Percentiles rank a stretch among this genome's conserved stretches.
phyloP scores from a whole-genome alignment of 2,797 vertebrate species.

The Mormyrops boulengeri region DNA sequence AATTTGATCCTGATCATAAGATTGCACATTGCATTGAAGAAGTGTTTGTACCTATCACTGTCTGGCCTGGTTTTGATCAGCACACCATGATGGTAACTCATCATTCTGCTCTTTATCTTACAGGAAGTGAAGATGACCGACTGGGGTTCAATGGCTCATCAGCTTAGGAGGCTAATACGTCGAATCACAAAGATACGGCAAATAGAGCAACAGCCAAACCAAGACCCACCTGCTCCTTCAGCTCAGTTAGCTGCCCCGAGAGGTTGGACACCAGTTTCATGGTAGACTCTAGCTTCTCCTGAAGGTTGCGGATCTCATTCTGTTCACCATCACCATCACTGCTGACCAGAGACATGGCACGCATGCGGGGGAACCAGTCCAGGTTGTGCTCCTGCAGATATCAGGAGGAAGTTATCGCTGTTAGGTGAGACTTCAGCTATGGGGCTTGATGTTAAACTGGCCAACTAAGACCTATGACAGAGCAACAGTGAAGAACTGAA shows the following conservation, averaged over 20 bases:
- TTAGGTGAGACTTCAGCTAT: not conserved
- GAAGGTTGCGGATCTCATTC: constrained; percentile 90
- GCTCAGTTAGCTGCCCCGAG: constrained; percentile 86
- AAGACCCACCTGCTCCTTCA: constrained; percentile 86
- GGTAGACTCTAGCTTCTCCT: constrained; percentile 94
- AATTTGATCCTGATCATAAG: not conserved
- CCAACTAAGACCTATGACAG: not conserved
- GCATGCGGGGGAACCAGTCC: constrained; percentile 96
- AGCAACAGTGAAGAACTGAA: not conserved
- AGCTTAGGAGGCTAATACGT: not conserved
- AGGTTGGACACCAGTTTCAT: constrained; percentile 94
- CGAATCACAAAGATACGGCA: not conserved
- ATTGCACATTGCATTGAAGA: not conserved
- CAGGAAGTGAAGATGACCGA: not conserved
- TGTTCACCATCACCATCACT: constrained; percentile 93
- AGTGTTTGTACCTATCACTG: not conserved
- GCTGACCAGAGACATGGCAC: constrained; percentile 96
- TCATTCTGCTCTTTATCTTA: not conserved
- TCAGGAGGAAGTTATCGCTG: not conserved
- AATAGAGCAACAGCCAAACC: not conserved
- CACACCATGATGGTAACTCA: not conserved
- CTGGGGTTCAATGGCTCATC: not conserved
- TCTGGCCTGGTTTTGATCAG: not conserved
- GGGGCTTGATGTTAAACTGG: not conserved
- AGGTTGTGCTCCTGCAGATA: constrained; percentile 81